Percentiles rank a stretch among this genome's conserved stretches.
These are phyloP conservation scores for Parnassius smintheus DNA, from an alignment of 2,888 invertebrate genomes.

Conservation along the genomic window DNA sequence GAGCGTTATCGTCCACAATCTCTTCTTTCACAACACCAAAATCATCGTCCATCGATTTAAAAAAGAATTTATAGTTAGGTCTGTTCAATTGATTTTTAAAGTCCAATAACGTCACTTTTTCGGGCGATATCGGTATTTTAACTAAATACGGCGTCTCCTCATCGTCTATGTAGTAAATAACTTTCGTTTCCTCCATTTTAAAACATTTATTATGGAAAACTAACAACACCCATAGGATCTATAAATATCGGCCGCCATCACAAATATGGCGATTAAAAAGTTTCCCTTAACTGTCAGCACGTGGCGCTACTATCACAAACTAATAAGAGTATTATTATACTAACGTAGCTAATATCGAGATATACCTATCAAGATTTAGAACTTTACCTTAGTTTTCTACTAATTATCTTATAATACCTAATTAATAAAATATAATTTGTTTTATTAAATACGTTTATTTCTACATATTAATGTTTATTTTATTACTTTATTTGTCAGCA, in stretches of 20 bases:
- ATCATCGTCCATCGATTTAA: constrained; percentile 99
- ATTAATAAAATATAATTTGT: too few species aligned
- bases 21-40: constrained; percentile 99
- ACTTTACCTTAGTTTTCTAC: background rate
- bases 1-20: constrained; percentile 97
- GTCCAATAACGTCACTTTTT: constrained; percentile 97
- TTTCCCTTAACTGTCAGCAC: constrained; percentile 45
- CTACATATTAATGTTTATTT: too few species aligned
- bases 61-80: constrained; percentile 99
- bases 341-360: too few species aligned
- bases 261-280: constrained; percentile 69
- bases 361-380: too few species aligned
- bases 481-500: too few species aligned
- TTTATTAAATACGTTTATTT: too few species aligned
- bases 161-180: constrained; percentile 99
- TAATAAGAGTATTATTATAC: too few species aligned
- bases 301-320: constrained; percentile 45
- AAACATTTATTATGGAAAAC: constrained; percentile 72
- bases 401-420: too few species aligned
- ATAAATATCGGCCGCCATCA: constrained; percentile 80
- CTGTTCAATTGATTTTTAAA: constrained; percentile 99
- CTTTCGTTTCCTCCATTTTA: constrained; percentile 97
- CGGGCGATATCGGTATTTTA: constrained; percentile 97
- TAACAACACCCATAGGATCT: constrained; percentile 75
- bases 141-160: constrained; percentile 99